Evolutionary conservation across 2,797 vertebrate genomes (phyloP).

Genomic region (Loris lydekkerianus): DNA sequence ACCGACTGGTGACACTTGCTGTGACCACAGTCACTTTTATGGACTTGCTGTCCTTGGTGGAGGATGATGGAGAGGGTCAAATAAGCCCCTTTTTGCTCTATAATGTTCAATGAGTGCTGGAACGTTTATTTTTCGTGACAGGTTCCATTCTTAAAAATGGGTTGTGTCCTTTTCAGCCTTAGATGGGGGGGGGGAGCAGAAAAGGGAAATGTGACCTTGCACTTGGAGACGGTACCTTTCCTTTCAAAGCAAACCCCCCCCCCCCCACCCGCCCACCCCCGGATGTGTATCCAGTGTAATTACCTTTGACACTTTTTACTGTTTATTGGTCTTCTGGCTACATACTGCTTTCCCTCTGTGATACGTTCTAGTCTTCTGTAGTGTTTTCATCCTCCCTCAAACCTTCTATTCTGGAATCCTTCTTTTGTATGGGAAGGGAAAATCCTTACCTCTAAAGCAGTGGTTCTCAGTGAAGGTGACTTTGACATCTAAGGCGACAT

Average conservation of each 20-base stretch:
- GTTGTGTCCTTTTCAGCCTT: neutral
- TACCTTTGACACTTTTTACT: neutral
- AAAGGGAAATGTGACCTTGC: neutral
- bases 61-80: neutral
- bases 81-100: neutral
- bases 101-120: neutral
- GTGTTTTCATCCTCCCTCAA: neutral
- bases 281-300: neutral
- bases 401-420: neutral
- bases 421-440: neutral
- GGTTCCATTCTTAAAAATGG: neutral
- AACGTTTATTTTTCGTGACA: neutral
- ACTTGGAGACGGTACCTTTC: neutral
- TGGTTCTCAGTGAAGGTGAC: neutral
- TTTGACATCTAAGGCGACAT: neutral
- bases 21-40: neutral
- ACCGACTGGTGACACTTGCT: neutral
- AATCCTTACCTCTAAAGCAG: neutral
- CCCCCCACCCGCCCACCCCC: neutral
- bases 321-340: neutral
- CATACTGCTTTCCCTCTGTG: neutral
- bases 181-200: neutral
- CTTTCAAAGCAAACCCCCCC: neutral
- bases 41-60: neutral
- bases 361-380: neutral